Percentiles rank a stretch among this genome's conserved stretches.
Evolutionary conservation across 2,888 invertebrate genomes (phyloP).

Genomic region (Cryptus viduatorius): DNA sequence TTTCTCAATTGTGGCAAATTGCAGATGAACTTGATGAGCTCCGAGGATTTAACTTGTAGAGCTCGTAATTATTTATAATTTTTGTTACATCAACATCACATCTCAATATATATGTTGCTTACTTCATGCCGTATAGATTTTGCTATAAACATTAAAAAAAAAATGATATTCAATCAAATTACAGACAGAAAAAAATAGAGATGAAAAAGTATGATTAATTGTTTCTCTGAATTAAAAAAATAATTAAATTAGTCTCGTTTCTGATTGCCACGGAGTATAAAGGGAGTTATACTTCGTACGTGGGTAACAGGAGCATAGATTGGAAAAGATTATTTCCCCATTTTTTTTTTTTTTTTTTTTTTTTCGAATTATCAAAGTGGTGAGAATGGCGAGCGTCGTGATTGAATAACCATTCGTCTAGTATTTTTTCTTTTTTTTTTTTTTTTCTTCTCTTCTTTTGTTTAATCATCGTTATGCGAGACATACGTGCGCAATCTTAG

Average conservation of each 20-base stretch:
- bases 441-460: neutral
- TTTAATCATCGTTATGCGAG: slow-evolving; percentile 10
- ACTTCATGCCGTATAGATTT: neutral
- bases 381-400: neutral
- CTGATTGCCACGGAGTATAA: neutral
- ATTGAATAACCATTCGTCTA: neutral
- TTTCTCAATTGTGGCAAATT: neutral
- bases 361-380: neutral
- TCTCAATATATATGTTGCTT: neutral
- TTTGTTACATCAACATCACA: neutral
- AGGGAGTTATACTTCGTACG: neutral
- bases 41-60: neutral
- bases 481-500: slow-evolving; percentile 38
- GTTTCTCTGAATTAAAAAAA: neutral
- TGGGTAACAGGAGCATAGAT: neutral
- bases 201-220: neutral
- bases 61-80: neutral
- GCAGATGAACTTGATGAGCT: neutral
- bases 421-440: neutral
- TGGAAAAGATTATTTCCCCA: neutral
- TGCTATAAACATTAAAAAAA: neutral
- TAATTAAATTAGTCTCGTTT: neutral
- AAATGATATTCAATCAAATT: neutral
- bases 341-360: neutral
- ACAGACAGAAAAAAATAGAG: neutral